phyloP scores from a whole-genome alignment of 2,797 vertebrate species.

The Scyliorhinus canicula region DNA sequence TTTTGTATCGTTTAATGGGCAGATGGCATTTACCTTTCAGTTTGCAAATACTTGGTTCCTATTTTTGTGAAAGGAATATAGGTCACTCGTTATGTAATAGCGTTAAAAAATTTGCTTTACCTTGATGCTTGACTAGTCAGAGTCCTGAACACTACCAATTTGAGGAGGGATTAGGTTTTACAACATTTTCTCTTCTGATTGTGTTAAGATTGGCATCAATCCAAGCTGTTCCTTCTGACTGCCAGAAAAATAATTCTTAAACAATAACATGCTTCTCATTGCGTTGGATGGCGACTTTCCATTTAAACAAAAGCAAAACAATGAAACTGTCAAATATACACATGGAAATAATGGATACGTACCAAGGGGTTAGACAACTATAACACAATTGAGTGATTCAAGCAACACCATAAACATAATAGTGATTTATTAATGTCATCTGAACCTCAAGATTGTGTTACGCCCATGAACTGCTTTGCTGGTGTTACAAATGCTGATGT shows the following conservation, averaged over 20 bases:
- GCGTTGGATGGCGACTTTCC: background rate
- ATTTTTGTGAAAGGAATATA: background rate
- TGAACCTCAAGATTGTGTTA: constrained; percentile 14
- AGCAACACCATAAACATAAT: background rate
- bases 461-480: background rate
- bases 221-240: background rate
- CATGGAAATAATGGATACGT: background rate
- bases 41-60: background rate
- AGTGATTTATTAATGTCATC: constrained; percentile 22
- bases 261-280: constrained; percentile 23
- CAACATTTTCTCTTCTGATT: constrained; percentile 10
- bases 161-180: constrained; percentile 11
- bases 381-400: background rate
- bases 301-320: constrained; percentile 8
- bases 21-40: background rate
- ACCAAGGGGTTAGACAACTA: constrained; percentile 1
- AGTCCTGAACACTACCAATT: background rate
- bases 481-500: background rate
- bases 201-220: constrained; percentile 1
- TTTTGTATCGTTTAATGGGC: background rate
- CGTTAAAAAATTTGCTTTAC: background rate
- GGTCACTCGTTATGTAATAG: background rate
- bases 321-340: constrained; percentile 17
- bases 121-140: background rate
- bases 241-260: constrained; percentile 33